phyloP scores from a whole-genome alignment of 2,888 invertebrate genomes.

The Xiphydria camelus region DNA sequence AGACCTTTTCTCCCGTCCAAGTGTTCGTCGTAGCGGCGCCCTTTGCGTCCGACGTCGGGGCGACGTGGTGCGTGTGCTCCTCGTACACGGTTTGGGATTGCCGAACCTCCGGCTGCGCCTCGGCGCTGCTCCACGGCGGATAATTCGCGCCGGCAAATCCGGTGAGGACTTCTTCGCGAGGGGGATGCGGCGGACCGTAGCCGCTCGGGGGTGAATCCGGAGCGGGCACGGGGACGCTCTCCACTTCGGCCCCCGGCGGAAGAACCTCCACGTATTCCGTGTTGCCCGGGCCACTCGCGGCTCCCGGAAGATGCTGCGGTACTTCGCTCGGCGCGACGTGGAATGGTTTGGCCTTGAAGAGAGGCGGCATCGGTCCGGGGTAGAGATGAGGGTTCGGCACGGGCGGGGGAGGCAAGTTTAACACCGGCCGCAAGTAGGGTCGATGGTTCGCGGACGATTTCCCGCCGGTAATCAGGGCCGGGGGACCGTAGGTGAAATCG shows the following conservation, averaged over 20 bases:
- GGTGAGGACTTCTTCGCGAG: constrained; percentile 5
- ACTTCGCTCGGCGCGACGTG: constrained; percentile 39
- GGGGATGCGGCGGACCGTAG: not conserved
- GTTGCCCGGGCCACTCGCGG: no score
- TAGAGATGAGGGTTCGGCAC: constrained; percentile 70
- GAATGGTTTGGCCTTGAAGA: constrained; percentile 67
- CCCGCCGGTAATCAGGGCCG: no score
- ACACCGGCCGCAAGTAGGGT: constrained; percentile 19
- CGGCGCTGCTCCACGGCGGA: not conserved
- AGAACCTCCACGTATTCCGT: constrained; percentile 32
- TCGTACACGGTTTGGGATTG: constrained; percentile 11
- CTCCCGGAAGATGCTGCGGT: not conserved
- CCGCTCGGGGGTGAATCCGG: not conserved
- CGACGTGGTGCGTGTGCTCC: constrained; percentile 7
- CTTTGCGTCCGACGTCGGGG: not conserved
- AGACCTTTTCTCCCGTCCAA: constrained; percentile 52
- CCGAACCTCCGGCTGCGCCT: constrained; percentile 3
- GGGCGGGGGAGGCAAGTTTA: constrained; percentile 51
- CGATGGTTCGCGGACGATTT: no score
- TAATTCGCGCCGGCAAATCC: not conserved
- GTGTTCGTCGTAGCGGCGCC: not conserved
- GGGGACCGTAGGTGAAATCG: constrained; percentile 30
- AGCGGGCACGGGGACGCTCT: not conserved
- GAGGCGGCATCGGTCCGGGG: constrained; percentile 64
- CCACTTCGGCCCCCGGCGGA: constrained; percentile 44